Evolutionary conservation across 2,113 vertebrate species (phyloP).

Genomic region (Datnioides undecimradiatus): DNA sequence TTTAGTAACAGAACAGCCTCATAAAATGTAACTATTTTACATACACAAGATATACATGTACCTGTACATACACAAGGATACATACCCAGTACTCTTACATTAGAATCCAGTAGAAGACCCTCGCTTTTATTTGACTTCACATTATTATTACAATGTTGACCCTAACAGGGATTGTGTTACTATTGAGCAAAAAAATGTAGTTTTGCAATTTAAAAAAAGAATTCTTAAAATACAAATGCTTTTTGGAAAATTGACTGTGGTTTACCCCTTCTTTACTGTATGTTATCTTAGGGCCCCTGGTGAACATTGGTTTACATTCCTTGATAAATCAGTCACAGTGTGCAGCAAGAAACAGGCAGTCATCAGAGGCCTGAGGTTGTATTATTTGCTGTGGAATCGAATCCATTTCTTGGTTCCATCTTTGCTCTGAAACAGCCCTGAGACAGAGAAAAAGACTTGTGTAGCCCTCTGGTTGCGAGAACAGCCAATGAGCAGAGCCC

Average conservation of each 20-base stretch:
- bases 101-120: not conserved
- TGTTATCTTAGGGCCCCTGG: constrained; percentile 22
- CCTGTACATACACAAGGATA: not conserved
- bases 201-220: not conserved
- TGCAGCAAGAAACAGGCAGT: constrained; percentile 19
- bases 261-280: not conserved
- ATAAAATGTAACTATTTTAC: not conserved
- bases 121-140: not conserved
- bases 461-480: constrained; percentile 64
- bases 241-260: not conserved
- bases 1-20: too few relatives aligned
- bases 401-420: constrained; percentile 65
- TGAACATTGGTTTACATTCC: constrained; percentile 45
- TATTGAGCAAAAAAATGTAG: not conserved
- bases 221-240: not conserved
- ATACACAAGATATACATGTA: not conserved
- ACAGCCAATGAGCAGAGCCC: constrained; percentile 74
- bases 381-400: constrained; percentile 54
- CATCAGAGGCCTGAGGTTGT: constrained; percentile 51
- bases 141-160: not conserved
- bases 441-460: constrained; percentile 51
- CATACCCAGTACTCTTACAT: too few relatives aligned
- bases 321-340: constrained; percentile 32
- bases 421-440: constrained; percentile 57
- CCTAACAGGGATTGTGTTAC: not conserved